phyloP scores from a whole-genome alignment of 2,797 vertebrate genomes.

The Sebastes matsubarae region DNA sequence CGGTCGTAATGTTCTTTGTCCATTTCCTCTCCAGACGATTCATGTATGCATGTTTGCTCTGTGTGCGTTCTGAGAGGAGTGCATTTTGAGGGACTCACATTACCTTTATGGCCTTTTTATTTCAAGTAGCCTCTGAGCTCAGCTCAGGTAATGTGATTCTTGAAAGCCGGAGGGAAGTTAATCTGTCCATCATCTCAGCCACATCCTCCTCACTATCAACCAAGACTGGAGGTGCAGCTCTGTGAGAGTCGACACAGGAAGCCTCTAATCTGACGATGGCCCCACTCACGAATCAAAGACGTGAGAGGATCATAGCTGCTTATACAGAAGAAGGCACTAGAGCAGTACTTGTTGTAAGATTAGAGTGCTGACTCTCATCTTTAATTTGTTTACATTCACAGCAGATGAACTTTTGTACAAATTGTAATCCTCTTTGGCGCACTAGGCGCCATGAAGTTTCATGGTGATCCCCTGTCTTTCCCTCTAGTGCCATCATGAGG shows the following conservation, averaged over 20 bases:
- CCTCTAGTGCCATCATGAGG: background rate
- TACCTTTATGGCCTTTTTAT: constrained; percentile 73
- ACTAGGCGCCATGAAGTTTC: background rate
- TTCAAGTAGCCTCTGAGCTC: constrained; percentile 52
- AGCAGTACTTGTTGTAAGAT: background rate
- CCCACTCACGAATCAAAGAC: background rate
- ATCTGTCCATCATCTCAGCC: constrained; percentile 49
- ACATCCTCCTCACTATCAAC: constrained; percentile 38
- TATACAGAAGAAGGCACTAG: background rate
- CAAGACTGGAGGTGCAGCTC: constrained; percentile 3
- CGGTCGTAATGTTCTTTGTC: constrained; percentile 16
- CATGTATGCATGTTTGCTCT: constrained; percentile 52
- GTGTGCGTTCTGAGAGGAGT: constrained; percentile 47
- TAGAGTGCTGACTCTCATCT: constrained; percentile 2
- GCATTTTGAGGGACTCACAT: constrained; percentile 69
- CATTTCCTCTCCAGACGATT: constrained; percentile 46
- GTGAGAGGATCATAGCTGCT: background rate
- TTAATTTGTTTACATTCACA: constrained; percentile 4
- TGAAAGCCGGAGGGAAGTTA: constrained; percentile 47
- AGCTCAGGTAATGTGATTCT: constrained; percentile 69
- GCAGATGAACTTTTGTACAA: background rate
- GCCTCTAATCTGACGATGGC: background rate
- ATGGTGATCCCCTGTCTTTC: background rate
- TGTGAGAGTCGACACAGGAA: constrained; percentile 1
- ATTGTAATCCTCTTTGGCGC: background rate